Evolutionary conservation across 2,113 vertebrate species (phyloP), one percentile per base, ranked within the genome.

Genomic region (Saguinus imperator): DNA sequence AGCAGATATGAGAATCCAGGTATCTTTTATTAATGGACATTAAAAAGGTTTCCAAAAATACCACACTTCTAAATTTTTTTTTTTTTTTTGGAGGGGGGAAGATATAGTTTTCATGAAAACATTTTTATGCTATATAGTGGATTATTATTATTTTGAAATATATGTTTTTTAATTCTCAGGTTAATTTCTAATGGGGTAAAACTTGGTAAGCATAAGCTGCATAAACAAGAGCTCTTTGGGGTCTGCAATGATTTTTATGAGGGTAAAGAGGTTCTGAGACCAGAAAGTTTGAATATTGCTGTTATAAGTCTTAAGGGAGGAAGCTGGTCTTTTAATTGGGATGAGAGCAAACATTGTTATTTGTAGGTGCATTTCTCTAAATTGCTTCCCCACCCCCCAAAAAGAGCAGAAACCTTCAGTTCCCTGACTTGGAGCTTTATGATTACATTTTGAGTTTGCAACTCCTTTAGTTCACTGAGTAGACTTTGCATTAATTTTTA

Each of bases 141-240:
- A 4, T 83, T 64, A 91, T 72, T 96, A 7, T 76, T 95, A 75
- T 89, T 92, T 96, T 92, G 61, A 90, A 94, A 87, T 87, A 21
- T n/a, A 87, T 64, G n/a, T 70, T 66, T 40, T 32, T 64, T 35
- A 72, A 83, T 61, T 85, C 21, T 12, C 12, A 61, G 32, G 73
- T 96, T 64, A 61, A 72, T 82, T 89, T 95, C 70, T 68, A 92
- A 76, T 45, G 11, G 61, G 75, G 18, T n/a, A 82, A 68, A 73
- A 20, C 55, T 76, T 64, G 55, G 37, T 82, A 91, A 35, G 25
- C 88, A 32, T 89, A 58, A 40, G 52, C 61, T 77, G 25, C 16
- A 90, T 40, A 48, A 87, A 77, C 10, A 58, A 64, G 40, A 61
- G 14, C 6, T 57, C 32, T 68, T 86, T 45, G 50, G 32, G 29